phyloP scores from a whole-genome alignment of 1,140 invertebrate species.

The Patella vulgata region DNA sequence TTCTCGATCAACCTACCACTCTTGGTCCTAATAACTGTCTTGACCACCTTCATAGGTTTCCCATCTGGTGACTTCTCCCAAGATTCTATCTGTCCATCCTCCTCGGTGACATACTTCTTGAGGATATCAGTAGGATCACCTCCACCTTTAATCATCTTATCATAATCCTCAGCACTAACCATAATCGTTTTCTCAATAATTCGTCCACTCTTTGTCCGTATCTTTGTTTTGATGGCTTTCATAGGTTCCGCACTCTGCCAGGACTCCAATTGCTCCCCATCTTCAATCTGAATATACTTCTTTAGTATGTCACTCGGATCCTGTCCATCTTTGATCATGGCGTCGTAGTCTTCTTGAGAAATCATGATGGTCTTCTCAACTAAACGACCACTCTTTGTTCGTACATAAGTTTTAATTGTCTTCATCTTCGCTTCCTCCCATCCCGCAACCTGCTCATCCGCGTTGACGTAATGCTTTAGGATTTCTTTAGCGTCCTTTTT shows the following conservation, averaged over 20 bases:
- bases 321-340: constrained; percentile 55
- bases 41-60: constrained; percentile 53
- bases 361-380: constrained; percentile 64
- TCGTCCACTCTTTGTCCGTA: constrained; percentile 63
- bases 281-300: constrained; percentile 57
- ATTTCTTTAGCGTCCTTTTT: constrained; percentile 54
- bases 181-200: constrained; percentile 63
- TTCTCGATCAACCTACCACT: constrained; percentile 64
- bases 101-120: constrained; percentile 52
- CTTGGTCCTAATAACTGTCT: constrained; percentile 60
- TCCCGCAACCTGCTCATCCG: constrained; percentile 57
- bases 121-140: constrained; percentile 52
- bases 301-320: constrained; percentile 55
- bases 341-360: constrained; percentile 61
- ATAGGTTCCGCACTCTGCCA: constrained; percentile 60
- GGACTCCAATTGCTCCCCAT: constrained; percentile 57
- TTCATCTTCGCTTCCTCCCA: constrained; percentile 65
- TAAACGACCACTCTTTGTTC: constrained; percentile 63
- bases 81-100: constrained; percentile 32
- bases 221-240: constrained; percentile 61
- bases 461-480: constrained; percentile 57
- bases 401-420: constrained; percentile 62
- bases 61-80: constrained; percentile 38
- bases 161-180: constrained; percentile 62
- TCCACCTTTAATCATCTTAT: constrained; percentile 54